Conservation (phyloP, 2,888 invertebrate genomes). For the Habrosyne pyritoides region DNA sequence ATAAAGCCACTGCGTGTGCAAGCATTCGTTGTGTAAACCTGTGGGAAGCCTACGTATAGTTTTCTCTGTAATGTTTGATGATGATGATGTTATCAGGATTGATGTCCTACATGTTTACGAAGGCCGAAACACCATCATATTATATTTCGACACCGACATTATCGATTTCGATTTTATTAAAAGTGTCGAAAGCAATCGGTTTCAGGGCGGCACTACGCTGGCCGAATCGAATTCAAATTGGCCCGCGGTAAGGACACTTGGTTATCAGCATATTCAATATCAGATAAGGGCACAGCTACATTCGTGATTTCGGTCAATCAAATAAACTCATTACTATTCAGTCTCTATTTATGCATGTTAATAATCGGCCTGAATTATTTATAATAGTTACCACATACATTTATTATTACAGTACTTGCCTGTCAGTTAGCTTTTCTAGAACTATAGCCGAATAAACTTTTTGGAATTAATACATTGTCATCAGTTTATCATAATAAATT, state of each 20-base stretch:
- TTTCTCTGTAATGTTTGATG: too few relatives aligned
- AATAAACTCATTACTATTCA: background rate
- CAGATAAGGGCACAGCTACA: background rate
- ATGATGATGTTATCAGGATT: too few relatives aligned
- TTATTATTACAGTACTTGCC: background rate
- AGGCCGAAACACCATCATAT: too few relatives aligned
- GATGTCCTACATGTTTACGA: too few relatives aligned
- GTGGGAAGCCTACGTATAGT: too few relatives aligned
- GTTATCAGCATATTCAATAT: background rate
- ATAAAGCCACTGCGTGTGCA: too few relatives aligned
- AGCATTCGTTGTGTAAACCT: too few relatives aligned
- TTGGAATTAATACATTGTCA: too few relatives aligned
- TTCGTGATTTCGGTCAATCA: background rate
- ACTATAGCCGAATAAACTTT: background rate
- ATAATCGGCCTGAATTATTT: background rate
- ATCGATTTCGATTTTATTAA: background rate
- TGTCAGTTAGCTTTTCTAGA: background rate
- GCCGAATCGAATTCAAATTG: background rate
- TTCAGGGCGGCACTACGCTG: background rate
- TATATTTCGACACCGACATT: background rate
- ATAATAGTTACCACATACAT: background rate
- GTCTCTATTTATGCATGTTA: background rate
- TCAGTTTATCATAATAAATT: too few relatives aligned
- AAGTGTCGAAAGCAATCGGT: background rate
- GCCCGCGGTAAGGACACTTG: background rate